Evolutionary conservation across 2,797 vertebrate genomes (phyloP), one percentile per base, ranked within the genome.

Genomic region (Propithecus perrieri): DNA sequence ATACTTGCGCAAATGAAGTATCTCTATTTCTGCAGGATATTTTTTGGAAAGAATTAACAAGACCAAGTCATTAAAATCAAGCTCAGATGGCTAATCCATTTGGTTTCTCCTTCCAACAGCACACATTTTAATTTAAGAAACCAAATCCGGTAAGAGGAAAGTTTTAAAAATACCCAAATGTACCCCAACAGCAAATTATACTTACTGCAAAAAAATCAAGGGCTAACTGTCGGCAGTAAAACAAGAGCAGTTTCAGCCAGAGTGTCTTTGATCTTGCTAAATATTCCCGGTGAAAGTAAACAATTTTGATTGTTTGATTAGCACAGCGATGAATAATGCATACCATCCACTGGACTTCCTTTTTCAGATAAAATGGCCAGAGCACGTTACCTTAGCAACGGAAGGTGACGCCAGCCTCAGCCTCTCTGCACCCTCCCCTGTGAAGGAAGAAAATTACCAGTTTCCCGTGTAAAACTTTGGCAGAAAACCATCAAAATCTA

Each of bases 361-460:
- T 99, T 98, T 98, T 98, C 98, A 98, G 98, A 98, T 99, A 98
- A 98, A 98, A 98, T 97, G 98, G 98, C 98, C 98, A 98, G 98
- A 98, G 97, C 97, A 97, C 67, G 98, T 99, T 99, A 99, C 99
- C 98, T 98, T 99, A 98, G 99, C 98, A 99, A 99, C 99, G 61
- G 97, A 98, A 98, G 98, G 98, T 98, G 98, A 98, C 97, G 99
- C 98, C 98, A 98, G 35, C 96, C 98, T 98, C 98, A 98, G 98
- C 97, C 97, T 97, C 98, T 97, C 97, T 96, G 98, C 98, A 53
- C 93, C 97, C 97, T 98, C 95, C 96, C 14, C 94, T 97, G 97
- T 89, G 84, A 98, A 98, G 97, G 97, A 98, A 98, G 97, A 98
- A 97, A 98, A 98, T 92, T 95, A 94, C 94, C 97, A 95, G 38